A percentile compares a stretch with the other conserved stretches of the same genome.
phyloP scores from a whole-genome alignment of 2,888 invertebrate genomes.

The Chymomyza procnemis region DNA sequence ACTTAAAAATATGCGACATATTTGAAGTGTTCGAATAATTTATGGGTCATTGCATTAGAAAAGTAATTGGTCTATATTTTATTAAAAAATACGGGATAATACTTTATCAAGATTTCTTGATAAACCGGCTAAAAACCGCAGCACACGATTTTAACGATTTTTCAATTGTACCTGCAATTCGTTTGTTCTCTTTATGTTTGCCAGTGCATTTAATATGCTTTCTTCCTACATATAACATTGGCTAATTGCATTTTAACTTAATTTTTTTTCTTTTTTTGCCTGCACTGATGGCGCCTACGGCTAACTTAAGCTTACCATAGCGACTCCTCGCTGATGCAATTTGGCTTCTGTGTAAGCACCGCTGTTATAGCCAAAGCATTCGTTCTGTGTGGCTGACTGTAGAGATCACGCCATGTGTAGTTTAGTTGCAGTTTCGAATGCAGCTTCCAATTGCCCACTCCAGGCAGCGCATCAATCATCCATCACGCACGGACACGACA shows the following conservation, averaged over 20 bases:
- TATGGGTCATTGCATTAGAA: too few relatives aligned
- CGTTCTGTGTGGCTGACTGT: conserved; percentile 54
- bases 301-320: conserved; percentile 45
- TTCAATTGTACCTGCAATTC: background rate
- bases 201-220: background rate
- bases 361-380: conserved; percentile 40
- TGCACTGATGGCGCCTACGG: conserved; percentile 41
- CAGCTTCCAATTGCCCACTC: conserved; percentile 62
- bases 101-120: too few relatives aligned
- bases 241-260: conserved; percentile 56
- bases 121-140: too few relatives aligned
- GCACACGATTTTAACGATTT: too few relatives aligned
- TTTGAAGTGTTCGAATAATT: too few relatives aligned
- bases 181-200: background rate
- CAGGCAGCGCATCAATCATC: conserved; percentile 69
- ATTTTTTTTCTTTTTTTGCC: conserved; percentile 6
- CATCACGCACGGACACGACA: conserved; percentile 58
- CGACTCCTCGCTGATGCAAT: conserved; percentile 64
- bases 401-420: conserved; percentile 66
- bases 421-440: conserved; percentile 67
- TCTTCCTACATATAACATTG: background rate
- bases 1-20: too few relatives aligned
- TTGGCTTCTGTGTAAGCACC: conserved; percentile 75
- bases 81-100: too few relatives aligned
- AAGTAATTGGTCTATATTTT: too few relatives aligned